These are phyloP conservation scores for Umimayanthus kanabou DNA, from an alignment of 92 coral and sea anemone species.

Conservation along the genomic window DNA sequence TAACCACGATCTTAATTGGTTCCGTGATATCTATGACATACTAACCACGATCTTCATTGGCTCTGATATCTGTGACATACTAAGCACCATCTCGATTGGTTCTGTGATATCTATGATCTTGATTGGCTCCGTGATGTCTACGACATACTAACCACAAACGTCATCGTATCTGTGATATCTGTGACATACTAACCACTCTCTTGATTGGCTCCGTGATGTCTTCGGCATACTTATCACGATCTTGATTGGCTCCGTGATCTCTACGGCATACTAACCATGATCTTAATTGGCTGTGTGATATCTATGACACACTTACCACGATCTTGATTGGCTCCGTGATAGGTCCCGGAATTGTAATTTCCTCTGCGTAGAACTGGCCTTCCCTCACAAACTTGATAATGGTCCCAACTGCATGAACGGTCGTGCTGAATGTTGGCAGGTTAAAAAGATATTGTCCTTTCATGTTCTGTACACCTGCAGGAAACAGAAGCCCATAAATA, in stretches of 20 bases:
- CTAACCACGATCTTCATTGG: slow-evolving; percentile 62
- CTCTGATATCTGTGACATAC: slow-evolving; percentile 1
- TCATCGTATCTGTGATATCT: too few relatives aligned
- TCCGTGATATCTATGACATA: not conserved
- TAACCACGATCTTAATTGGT: too few relatives aligned
- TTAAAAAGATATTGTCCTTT: slow-evolving; percentile 54
- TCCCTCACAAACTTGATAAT: slow-evolving; percentile 60
- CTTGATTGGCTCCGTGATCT: not conserved
- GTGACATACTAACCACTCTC: slow-evolving; percentile 61
- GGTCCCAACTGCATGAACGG: slow-evolving; percentile 70
- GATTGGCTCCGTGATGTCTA: not conserved
- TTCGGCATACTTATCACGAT: too few relatives aligned
- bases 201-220: slow-evolving; percentile 58
- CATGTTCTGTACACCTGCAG: slow-evolving; percentile 60
- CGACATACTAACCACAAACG: not conserved
- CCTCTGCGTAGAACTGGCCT: slow-evolving; percentile 59
- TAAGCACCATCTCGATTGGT: slow-evolving; percentile 69
- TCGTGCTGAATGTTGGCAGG: slow-evolving; percentile 61
- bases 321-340: slow-evolving; percentile 64
- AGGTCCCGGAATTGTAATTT: slow-evolving; percentile 79
- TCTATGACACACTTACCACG: slow-evolving; percentile 57
- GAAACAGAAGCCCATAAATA: not conserved
- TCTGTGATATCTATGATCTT: slow-evolving; percentile 39
- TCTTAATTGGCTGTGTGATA: not conserved
- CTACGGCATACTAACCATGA: not conserved